Evolutionary conservation across 2,888 invertebrate genomes (phyloP).

Genomic region (Oscheius sp.): DNA sequence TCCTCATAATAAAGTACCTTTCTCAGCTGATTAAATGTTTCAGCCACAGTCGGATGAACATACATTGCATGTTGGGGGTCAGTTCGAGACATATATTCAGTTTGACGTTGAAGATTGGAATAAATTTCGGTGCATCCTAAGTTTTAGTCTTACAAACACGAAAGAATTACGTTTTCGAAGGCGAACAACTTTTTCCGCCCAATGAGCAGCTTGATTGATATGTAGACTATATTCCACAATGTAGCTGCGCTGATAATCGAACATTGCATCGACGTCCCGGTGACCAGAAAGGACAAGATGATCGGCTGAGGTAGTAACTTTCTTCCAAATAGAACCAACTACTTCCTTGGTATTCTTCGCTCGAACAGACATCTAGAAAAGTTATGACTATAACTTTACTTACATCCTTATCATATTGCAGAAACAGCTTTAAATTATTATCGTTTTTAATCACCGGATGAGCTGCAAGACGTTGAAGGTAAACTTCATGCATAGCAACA

Average conservation of each 20-base stretch:
- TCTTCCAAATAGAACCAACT: slow-evolving; percentile 87
- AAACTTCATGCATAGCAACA: slow-evolving; percentile 99
- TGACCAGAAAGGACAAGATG: slow-evolving; percentile 89
- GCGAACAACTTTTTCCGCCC: slow-evolving; percentile 90
- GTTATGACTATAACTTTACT: slow-evolving; percentile 17
- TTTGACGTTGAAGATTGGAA: slow-evolving; percentile 89
- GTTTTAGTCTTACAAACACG: slow-evolving; percentile 48
- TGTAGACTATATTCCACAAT: slow-evolving; percentile 92
- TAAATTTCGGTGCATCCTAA: slow-evolving; percentile 92
- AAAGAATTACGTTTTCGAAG: slow-evolving; percentile 58
- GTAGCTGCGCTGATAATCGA: slow-evolving; percentile 94
- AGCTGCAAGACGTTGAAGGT: slow-evolving; percentile 87
- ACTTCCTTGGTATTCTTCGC: slow-evolving; percentile 88
- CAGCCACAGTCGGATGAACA: slow-evolving; percentile 71
- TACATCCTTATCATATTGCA: slow-evolving; percentile 93
- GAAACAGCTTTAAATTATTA: slow-evolving; percentile 91
- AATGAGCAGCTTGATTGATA: slow-evolving; percentile 88
- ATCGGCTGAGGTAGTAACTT: slow-evolving; percentile 85
- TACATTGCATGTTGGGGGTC: slow-evolving; percentile 82
- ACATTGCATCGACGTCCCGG: slow-evolving; percentile 94
- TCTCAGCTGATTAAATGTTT: slow-evolving; percentile 51
- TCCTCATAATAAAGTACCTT: slow-evolving; percentile 82
- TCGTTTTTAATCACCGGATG: slow-evolving; percentile 84
- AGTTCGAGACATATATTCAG: slow-evolving; percentile 88
- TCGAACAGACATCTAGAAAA: slow-evolving; percentile 75